These are phyloP conservation scores for Scytalopus superciliaris DNA, from an alignment of 2,113 vertebrate genomes.

Conservation along the genomic window DNA sequence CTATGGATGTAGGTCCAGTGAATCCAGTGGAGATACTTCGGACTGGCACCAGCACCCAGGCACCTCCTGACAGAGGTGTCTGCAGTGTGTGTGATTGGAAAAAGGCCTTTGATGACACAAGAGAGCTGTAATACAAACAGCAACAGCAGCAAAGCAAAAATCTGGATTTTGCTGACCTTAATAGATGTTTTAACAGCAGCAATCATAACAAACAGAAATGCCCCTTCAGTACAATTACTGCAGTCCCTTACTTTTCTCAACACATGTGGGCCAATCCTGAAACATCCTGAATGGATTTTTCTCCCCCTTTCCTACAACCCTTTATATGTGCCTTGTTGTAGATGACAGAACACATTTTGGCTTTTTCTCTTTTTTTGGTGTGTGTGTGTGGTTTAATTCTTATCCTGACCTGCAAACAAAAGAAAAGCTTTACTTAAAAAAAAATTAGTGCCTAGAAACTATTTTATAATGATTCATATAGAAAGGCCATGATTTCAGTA, in stretches of 20 bases:
- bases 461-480: background rate
- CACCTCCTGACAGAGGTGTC: background rate
- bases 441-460: background rate
- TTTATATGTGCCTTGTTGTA: background rate
- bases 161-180: background rate
- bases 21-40: background rate
- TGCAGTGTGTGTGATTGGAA: background rate
- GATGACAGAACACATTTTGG: background rate
- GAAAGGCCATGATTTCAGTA: background rate
- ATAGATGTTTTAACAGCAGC: background rate
- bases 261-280: background rate
- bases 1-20: background rate
- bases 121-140: background rate
- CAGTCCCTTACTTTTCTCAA: background rate
- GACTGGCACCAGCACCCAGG: background rate
- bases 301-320: background rate
- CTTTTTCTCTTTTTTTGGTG: background rate
- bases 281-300: background rate
- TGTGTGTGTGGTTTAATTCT: background rate
- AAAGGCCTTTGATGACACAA: background rate
- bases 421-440: background rate
- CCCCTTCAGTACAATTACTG: background rate
- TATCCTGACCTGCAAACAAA: background rate
- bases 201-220: background rate
- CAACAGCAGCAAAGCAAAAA: background rate